A percentile compares a stretch with the other conserved stretches of the same genome.
Conservation (phyloP, 2,797 vertebrate genomes). For the Kryptolebias ocellatus region DNA sequence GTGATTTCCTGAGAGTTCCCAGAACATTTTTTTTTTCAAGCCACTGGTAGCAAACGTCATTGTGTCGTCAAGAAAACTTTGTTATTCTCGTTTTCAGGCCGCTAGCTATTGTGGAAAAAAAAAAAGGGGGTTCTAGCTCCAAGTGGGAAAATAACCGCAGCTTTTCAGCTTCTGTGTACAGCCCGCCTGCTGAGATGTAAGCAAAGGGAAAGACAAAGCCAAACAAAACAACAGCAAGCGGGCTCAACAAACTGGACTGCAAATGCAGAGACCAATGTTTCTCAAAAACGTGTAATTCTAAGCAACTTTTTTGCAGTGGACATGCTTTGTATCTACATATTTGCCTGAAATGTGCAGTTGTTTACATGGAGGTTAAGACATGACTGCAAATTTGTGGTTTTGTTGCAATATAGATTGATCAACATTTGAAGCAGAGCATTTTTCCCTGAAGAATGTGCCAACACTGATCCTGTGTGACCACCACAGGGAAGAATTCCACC, state of each 20-base stretch:
- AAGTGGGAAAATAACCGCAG: constrained; percentile 66
- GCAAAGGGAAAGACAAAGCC: constrained; percentile 49
- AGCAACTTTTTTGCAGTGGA: constrained; percentile 10
- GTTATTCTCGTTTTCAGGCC: constrained; percentile 28
- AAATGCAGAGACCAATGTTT: constrained; percentile 13
- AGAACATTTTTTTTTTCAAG: constrained; percentile 37
- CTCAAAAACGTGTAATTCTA: constrained; percentile 13
- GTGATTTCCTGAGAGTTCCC: constrained; percentile 75
- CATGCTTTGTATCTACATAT: background rate
- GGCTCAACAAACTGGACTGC: constrained; percentile 23
- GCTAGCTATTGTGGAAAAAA: constrained; percentile 64
- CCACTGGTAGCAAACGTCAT: constrained; percentile 55
- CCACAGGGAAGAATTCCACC: constrained; percentile 46
- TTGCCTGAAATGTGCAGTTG: background rate
- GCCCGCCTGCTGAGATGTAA: constrained; percentile 67
- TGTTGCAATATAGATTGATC: background rate
- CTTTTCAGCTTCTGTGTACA: constrained; percentile 72
- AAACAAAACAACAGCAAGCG: constrained; percentile 66
- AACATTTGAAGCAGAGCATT: constrained; percentile 20
- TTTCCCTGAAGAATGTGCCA: constrained; percentile 19
- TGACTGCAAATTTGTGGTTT: background rate
- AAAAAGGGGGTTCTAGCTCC: constrained; percentile 34
- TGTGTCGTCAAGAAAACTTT: constrained; percentile 44
- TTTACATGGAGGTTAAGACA: constrained; percentile 7
- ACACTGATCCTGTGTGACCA: constrained; percentile 39